phyloP scores from a whole-genome alignment of 2,888 invertebrate genomes.

The Phaonia tiefii region DNA sequence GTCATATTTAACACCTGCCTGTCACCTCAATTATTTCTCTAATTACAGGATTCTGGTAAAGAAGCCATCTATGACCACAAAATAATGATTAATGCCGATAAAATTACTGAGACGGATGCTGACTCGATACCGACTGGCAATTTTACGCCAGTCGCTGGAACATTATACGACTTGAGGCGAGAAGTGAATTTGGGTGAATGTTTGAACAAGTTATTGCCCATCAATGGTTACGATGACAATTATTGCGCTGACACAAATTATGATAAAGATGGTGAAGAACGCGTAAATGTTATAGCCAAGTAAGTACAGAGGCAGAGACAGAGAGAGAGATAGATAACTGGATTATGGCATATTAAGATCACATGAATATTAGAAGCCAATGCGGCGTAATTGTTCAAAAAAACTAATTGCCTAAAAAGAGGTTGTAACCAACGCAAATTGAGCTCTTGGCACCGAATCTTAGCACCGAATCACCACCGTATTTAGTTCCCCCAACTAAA shows the following conservation, averaged over 20 bases:
- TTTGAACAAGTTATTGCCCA: slow-evolving; percentile 84
- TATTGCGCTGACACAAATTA: slow-evolving; percentile 91
- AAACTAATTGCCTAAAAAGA: too few relatives aligned
- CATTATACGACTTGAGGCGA: slow-evolving; percentile 87
- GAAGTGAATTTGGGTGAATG: slow-evolving; percentile 85
- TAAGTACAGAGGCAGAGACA: slow-evolving; percentile 75
- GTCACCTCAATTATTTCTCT: slow-evolving; percentile 38
- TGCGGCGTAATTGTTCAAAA: too few relatives aligned
- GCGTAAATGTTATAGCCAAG: slow-evolving; percentile 84
- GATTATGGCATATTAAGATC: not conserved
- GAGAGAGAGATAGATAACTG: too few relatives aligned
- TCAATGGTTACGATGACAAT: slow-evolving; percentile 91
- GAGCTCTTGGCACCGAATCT: too few relatives aligned
- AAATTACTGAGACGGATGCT: slow-evolving; percentile 87
- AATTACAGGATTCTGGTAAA: slow-evolving; percentile 83
- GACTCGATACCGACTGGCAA: slow-evolving; percentile 88
- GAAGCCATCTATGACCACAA: slow-evolving; percentile 86
- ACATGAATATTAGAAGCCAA: too few relatives aligned
- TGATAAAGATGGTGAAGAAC: slow-evolving; percentile 78
- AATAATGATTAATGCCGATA: slow-evolving; percentile 88
- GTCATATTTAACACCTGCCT: slow-evolving; percentile 1
- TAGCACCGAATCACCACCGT: too few relatives aligned
- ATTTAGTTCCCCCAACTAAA: too few relatives aligned
- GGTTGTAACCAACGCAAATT: too few relatives aligned
- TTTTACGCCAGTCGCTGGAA: slow-evolving; percentile 86